Conservation (phyloP, 2,797 vertebrate species). For the Pantherophis alleghaniensis region DNA sequence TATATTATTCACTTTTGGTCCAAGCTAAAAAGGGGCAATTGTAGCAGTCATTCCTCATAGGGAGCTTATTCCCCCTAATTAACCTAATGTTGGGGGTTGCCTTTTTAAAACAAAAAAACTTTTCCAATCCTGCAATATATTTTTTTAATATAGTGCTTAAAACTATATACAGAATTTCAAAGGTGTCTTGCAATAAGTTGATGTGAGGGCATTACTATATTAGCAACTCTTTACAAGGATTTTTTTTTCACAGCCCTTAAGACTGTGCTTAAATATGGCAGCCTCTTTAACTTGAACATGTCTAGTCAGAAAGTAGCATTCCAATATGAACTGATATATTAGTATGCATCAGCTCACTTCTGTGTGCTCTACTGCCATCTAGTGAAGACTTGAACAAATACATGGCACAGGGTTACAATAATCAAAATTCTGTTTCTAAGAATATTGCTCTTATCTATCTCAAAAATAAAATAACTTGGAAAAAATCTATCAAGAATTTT, state of each 20-base stretch:
- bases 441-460: not conserved
- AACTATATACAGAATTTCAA: not conserved
- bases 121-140: not conserved
- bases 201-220: not conserved
- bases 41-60: not conserved
- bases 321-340: not conserved
- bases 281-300: not conserved
- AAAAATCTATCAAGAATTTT: too few species aligned
- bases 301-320: not conserved
- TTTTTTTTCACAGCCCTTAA: not conserved
- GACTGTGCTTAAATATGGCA: constrained; percentile 5
- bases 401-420: not conserved
- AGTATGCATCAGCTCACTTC: not conserved
- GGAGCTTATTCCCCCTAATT: not conserved
- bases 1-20: not conserved
- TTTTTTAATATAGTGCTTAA: not conserved
- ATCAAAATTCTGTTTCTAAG: not conserved
- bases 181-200: not conserved
- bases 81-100: not conserved
- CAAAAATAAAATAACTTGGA: not conserved
- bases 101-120: not conserved
- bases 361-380: constrained; percentile 29
- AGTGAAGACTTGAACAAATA: constrained; percentile 18
- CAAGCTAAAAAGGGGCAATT: not conserved
- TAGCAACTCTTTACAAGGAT: not conserved